These are phyloP conservation scores for Drosophila mimica DNA, from an alignment of 2,888 invertebrate genomes.

Conservation along the genomic window DNA sequence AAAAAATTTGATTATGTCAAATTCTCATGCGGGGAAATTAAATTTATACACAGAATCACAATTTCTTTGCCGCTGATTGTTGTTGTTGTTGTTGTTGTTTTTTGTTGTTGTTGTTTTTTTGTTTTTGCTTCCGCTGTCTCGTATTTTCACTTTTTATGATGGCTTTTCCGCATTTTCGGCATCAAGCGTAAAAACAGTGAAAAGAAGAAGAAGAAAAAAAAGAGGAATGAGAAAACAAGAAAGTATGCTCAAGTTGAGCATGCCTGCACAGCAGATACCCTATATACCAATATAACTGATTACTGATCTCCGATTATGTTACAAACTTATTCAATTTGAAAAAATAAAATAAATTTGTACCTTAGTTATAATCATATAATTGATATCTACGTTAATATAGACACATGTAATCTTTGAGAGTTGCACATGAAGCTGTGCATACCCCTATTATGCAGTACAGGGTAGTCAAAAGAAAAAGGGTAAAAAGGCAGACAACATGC, in stretches of 20 bases:
- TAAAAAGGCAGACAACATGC: slow-evolving; percentile 39
- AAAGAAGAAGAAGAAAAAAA: slow-evolving; percentile 24
- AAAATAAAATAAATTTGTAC: background rate
- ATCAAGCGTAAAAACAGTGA: slow-evolving; percentile 51
- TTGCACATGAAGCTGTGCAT: background rate
- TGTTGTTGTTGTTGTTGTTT: slow-evolving; percentile 21
- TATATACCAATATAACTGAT: background rate
- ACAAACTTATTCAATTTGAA: background rate
- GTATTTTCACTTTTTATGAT: slow-evolving; percentile 68
- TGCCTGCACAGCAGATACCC: slow-evolving; percentile 4
- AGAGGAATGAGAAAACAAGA: slow-evolving; percentile 16
- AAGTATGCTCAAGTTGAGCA: background rate
- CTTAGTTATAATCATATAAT: background rate
- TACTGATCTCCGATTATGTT: background rate
- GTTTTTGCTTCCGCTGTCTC: slow-evolving; percentile 36
- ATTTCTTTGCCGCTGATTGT: slow-evolving; percentile 43
- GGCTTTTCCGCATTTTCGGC: slow-evolving; percentile 73
- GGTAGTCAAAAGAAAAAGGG: slow-evolving; percentile 19
- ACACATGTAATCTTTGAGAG: background rate
- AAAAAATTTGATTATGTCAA: slow-evolving; percentile 80
- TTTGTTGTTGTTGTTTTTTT: slow-evolving; percentile 12
- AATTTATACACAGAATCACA: slow-evolving; percentile 77
- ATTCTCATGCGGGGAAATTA: slow-evolving; percentile 71
- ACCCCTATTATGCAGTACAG: slow-evolving; percentile 3
- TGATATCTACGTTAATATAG: background rate